These are phyloP conservation scores for Brachypteracias leptosomus DNA, from an alignment of 2,113 vertebrate genomes.

Conservation along the genomic window DNA sequence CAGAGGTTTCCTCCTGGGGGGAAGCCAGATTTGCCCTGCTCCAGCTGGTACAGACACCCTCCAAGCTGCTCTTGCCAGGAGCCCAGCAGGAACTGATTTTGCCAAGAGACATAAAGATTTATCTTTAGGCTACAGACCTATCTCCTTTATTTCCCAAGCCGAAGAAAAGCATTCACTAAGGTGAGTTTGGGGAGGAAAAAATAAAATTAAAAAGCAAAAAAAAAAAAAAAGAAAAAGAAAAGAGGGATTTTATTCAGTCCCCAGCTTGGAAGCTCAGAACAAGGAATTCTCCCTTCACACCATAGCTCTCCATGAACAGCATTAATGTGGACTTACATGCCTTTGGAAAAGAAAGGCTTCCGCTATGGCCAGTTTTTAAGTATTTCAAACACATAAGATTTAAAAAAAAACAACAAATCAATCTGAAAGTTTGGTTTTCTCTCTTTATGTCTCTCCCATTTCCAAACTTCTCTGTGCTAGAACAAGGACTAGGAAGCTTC, in stretches of 20 bases:
- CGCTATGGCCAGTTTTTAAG: not conserved
- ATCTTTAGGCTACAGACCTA: not conserved
- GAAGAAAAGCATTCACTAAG: not conserved
- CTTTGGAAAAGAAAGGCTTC: not conserved
- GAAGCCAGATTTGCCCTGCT: not conserved
- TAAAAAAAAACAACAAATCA: too few species aligned
- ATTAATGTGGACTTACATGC: not conserved
- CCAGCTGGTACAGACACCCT: not conserved
- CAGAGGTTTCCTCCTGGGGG: not conserved
- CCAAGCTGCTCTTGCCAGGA: not conserved
- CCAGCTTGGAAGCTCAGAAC: not conserved
- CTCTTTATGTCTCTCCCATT: not conserved
- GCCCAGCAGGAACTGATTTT: not conserved
- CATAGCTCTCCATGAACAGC: not conserved
- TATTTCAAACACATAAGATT: not conserved
- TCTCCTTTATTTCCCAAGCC: not conserved
- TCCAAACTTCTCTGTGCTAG: not conserved
- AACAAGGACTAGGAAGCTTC: not conserved
- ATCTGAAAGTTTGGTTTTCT: not conserved
- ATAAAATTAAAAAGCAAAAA: too few species aligned
- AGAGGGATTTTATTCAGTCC: not conserved
- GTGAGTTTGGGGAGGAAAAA: not conserved
- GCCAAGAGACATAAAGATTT: not conserved
- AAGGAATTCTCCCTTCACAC: not conserved
- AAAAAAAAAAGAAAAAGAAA: too few species aligned